Evolutionary conservation across 2,888 invertebrate genomes (phyloP).

Genomic region (Ecliptopera silaceata): DNA sequence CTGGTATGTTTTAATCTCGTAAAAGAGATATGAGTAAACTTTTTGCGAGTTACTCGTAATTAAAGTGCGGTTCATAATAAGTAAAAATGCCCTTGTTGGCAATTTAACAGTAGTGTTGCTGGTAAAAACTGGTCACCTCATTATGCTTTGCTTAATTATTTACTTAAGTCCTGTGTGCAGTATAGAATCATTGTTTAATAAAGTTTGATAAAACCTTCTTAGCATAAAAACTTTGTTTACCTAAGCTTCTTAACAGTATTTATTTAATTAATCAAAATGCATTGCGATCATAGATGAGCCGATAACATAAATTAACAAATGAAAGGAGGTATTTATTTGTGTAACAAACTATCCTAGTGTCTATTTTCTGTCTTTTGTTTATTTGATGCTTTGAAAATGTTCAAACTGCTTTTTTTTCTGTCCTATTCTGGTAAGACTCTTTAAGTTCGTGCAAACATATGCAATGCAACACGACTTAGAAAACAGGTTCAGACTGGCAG

Average conservation of each 20-base stretch:
- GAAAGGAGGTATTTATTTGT: too few species aligned
- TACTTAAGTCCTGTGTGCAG: too few species aligned
- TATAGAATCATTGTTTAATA: too few species aligned
- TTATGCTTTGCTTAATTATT: not conserved
- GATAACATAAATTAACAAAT: too few species aligned
- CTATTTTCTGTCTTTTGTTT: too few species aligned
- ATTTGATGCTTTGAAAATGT: not conserved
- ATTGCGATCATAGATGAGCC: too few species aligned
- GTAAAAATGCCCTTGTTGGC: not conserved
- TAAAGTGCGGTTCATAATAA: not conserved
- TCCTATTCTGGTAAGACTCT: not conserved
- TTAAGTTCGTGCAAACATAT: constrained; percentile 17
- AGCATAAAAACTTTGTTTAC: too few species aligned
- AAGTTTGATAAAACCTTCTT: too few species aligned
- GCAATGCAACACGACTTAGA: constrained; percentile 19
- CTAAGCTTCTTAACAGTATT: too few species aligned
- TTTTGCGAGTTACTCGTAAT: not conserved
- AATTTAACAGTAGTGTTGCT: not conserved
- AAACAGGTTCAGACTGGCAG: constrained; percentile 15
- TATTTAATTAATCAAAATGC: too few species aligned
- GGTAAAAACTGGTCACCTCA: not conserved
- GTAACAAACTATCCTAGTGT: too few species aligned
- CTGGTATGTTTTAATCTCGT: not conserved
- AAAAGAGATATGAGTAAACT: not conserved
- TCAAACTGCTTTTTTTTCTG: constrained; percentile 3